Percentiles rank a stretch among this genome's conserved stretches.
Evolutionary conservation across 1,140 invertebrate species (phyloP).

Genomic region (Drosophila chauvacae): DNA sequence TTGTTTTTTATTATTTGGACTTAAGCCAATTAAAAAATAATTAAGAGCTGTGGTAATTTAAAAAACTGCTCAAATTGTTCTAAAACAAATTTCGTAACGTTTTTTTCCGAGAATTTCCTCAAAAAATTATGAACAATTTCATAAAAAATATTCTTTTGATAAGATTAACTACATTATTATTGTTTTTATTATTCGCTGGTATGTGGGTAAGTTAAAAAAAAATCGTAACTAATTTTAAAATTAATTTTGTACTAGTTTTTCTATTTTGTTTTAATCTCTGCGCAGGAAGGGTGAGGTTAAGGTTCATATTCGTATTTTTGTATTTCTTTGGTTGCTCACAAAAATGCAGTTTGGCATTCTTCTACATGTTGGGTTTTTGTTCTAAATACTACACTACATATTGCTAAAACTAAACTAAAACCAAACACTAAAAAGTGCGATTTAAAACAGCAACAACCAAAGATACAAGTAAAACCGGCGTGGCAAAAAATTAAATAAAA

Average conservation of each 20-base stretch:
- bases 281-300: too few relatives aligned
- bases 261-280: too few relatives aligned
- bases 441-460: conserved; percentile 1
- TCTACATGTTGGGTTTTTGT: background rate
- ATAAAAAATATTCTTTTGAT: background rate
- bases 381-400: background rate
- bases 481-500: conserved; percentile 48
- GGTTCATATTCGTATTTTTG: background rate
- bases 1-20: background rate
- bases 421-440: conserved; percentile 1
- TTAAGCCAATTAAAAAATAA: too few relatives aligned
- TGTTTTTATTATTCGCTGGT: background rate
- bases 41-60: background rate
- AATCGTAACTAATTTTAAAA: too few relatives aligned
- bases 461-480: conserved; percentile 59
- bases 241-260: too few relatives aligned
- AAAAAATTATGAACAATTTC: background rate
- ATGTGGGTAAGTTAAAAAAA: too few relatives aligned
- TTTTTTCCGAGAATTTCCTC: background rate
- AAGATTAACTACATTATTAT: background rate
- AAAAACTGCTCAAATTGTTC: background rate
- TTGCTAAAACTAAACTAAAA: conserved; percentile 1
- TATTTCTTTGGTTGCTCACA: background rate
- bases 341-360: conserved; percentile 25
- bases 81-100: background rate